Evolutionary conservation across 2,888 invertebrate species (phyloP), one percentile per base, ranked within the genome.

Genomic region (Griposia aprilina): DNA sequence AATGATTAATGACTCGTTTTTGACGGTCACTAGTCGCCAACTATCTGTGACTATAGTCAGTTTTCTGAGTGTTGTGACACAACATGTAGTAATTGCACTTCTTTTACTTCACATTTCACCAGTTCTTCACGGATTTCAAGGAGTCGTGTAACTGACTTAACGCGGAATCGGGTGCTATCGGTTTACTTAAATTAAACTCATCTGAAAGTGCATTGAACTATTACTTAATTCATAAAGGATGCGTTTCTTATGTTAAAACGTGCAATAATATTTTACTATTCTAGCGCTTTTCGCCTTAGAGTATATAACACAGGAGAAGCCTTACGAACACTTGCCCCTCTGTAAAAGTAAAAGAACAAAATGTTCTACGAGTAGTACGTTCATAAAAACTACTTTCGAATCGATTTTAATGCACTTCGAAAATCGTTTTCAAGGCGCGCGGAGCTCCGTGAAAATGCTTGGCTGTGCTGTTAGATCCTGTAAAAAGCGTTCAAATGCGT

Each of bases 231-330:
- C 45, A 45, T 45, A 45, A 36, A 48, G 6, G 8, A 41, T 41
- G 80, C 62, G 17, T 73, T 57, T 48, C 15, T 30, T 17, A 41
- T 52, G 23, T 75, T 23, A 45, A 26, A 62, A 73, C 26, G n/a
- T 20, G 30, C 30, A 45, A 52, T 52, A n/a, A 50, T 69, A 59
- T 52, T 55, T 70, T 26, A 23, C 52, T 63, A 80, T 15, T 55
- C 73, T 78, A 81, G 81, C 74, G 55, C n/a, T 55, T 41, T 41
- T 41, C 7, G 41, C 41, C 7, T 36, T 36, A 36, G 30, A 36
- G 30, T 36, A 36, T 36, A 36, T 36, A 36, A 36, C 30, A 36
- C 30, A 36, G 30, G 30, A 36, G 30, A 36, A 36, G 30, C 30
- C 30, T 36, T 36, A 36, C 30, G 3, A 36, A 36, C 30, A 36